Evolutionary conservation across 2,888 invertebrate species (phyloP), one percentile per base, ranked within the genome.

Genomic region (Subacronicta megacephala): DNA sequence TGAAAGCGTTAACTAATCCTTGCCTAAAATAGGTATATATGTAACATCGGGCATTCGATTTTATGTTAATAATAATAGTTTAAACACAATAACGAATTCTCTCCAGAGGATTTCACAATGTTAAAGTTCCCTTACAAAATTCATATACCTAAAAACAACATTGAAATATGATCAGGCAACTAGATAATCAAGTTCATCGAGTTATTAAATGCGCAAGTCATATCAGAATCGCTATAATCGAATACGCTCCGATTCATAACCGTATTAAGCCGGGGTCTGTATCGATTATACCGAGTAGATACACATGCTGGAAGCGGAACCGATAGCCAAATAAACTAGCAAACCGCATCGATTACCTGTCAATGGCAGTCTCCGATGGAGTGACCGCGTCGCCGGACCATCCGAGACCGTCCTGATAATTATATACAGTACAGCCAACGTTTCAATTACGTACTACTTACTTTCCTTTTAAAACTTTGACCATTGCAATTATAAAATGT

Each of bases 311-410:
- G 78, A 85, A 85, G 81, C 87, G 87, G 87, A 88, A 85, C 90
- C 90, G 90, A 92, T 93, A 91, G 92, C 93, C 91, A 92, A 93
- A 93, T 93, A 93, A 93, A 93, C 92, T 92, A 92, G 90, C 88
- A 87, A 87, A 87, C 88, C 88, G 82, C 90, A 93, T 93, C 93
- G 93, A 93, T 93, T 93, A 92, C 89, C 93, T 93, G 93, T 92
- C 93, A 93, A 70, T 80, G 85, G 84, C 93, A 93, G 92, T 79
- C 87, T 82, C 81, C 71, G 69, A 64, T 74, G 84, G 83, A 85
- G 82, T 90, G 90, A 90, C 93, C 92, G 86, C 85, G 83, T 81
- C 81, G 81, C 73, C 76, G 81, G 80, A 75, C 82, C 81, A 78
- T 71, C 70, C 63, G 82, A 80, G 84, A 81, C 81, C 80, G 72